A percentile compares a stretch with the other conserved stretches of the same genome.
Conservation (phyloP, 2,113 vertebrate genomes). For the Polypterus senegalus region DNA sequence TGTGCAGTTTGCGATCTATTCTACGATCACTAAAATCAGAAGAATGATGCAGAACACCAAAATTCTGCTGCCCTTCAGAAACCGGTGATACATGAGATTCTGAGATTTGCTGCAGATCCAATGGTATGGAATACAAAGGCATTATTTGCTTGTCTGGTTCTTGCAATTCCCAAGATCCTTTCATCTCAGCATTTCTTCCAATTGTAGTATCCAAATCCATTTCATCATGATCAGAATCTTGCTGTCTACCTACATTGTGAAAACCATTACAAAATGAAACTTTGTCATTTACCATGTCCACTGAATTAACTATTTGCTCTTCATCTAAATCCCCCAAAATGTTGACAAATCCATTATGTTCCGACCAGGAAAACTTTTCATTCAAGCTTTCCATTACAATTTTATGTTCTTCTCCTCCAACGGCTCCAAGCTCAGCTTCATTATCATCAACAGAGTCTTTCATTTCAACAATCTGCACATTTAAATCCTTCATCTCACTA, state of each 20-base stretch:
- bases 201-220: slow-evolving; percentile 32
- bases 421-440: slow-evolving; percentile 70
- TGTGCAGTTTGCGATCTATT: slow-evolving; percentile 53
- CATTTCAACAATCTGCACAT: slow-evolving; percentile 43
- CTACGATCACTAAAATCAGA: slow-evolving; percentile 45
- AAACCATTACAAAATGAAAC: slow-evolving; percentile 58
- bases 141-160: slow-evolving; percentile 33
- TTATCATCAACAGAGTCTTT: slow-evolving; percentile 50
- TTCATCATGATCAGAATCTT: slow-evolving; percentile 33
- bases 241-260: slow-evolving; percentile 40
- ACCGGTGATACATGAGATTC: slow-evolving; percentile 38
- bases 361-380: slow-evolving; percentile 35
- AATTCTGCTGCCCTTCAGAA: slow-evolving; percentile 60
- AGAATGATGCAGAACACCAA: slow-evolving; percentile 53
- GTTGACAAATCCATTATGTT: slow-evolving; percentile 62
- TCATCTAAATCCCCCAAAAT: slow-evolving; percentile 46
- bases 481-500: slow-evolving; percentile 35
- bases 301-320: slow-evolving; percentile 3
- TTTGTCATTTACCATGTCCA: slow-evolving; percentile 3
- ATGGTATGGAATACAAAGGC: slow-evolving; percentile 48
- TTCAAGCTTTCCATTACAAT: slow-evolving; percentile 20
- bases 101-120: slow-evolving; percentile 44
- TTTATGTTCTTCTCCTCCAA: slow-evolving; percentile 57
- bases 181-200: slow-evolving; percentile 35
- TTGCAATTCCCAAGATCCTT: slow-evolving; percentile 39